These are phyloP conservation scores for Muscina levida DNA, from an alignment of 2,888 invertebrate genomes.

Conservation along the genomic window DNA sequence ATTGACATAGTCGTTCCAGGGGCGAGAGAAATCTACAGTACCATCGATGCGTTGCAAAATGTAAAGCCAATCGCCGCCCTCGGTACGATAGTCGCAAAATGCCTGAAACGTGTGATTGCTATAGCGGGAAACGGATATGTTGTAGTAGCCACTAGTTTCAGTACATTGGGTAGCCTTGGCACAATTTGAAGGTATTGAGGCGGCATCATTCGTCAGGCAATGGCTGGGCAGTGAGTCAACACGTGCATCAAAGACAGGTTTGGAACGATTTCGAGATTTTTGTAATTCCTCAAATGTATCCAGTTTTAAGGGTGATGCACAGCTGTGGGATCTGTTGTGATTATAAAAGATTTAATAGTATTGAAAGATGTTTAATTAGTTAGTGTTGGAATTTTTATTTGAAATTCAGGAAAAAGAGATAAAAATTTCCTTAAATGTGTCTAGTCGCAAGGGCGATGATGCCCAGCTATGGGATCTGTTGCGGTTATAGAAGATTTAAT, in stretches of 20 bases:
- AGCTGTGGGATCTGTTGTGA: too few species aligned
- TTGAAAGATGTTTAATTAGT: too few species aligned
- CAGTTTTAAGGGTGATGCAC: too few species aligned
- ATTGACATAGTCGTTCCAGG: slow-evolving; percentile 35
- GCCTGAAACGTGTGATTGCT: slow-evolving; percentile 3
- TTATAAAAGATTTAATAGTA: too few species aligned
- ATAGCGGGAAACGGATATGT: slow-evolving; percentile 22
- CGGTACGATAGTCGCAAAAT: slow-evolving; percentile 37
- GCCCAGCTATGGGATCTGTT: too few species aligned
- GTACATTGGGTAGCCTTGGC: slow-evolving; percentile 35
- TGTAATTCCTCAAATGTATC: not conserved
- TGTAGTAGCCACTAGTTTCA: slow-evolving; percentile 38
- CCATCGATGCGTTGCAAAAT: slow-evolving; percentile 42
- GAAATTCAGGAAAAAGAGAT: too few species aligned
- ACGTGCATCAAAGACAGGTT: slow-evolving; percentile 41
- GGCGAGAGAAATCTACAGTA: slow-evolving; percentile 29
- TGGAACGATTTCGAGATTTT: slow-evolving; percentile 5
- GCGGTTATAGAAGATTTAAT: too few species aligned
- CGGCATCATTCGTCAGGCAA: not conserved
- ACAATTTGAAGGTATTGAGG: not conserved
- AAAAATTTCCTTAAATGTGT: too few species aligned
- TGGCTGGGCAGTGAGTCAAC: slow-evolving; percentile 29
- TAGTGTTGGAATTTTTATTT: too few species aligned
- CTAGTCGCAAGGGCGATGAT: too few species aligned
- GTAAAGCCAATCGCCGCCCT: slow-evolving; percentile 43